Evolutionary conservation across 2,113 vertebrate species (phyloP).

Genomic region (Spermophilus dauricus): DNA sequence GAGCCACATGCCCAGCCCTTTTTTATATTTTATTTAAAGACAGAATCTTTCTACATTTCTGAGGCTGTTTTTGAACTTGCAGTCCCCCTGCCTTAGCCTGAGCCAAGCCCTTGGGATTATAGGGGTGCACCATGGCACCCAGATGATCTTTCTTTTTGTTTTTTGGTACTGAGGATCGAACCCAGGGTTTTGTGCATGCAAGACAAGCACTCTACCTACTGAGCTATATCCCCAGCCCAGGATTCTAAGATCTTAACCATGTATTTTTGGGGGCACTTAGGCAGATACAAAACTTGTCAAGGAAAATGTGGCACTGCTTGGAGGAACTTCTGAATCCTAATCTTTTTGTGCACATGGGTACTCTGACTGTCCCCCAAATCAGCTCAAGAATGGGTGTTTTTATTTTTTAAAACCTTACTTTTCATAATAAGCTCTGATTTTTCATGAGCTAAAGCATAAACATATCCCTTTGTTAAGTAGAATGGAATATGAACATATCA

Average conservation of each 20-base stretch:
- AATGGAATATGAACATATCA: neutral
- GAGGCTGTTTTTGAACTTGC: too few species aligned
- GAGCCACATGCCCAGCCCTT: too few species aligned
- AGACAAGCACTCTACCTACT: too few species aligned
- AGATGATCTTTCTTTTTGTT: neutral
- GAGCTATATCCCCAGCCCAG: neutral
- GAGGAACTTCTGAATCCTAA: neutral
- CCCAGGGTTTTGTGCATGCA: too few species aligned
- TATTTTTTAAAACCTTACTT: neutral
- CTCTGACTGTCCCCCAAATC: neutral
- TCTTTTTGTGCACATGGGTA: neutral
- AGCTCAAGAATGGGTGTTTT: neutral
- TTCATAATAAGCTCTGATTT: conserved; percentile 11
- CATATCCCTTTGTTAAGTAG: neutral
- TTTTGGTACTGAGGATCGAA: too few species aligned
- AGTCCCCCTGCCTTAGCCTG: too few species aligned
- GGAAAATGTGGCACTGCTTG: neutral
- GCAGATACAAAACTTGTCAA: neutral
- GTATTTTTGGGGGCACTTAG: neutral
- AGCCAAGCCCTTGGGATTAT: too few species aligned
- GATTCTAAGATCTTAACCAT: neutral
- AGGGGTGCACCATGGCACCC: too few species aligned
- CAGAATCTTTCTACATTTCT: too few species aligned
- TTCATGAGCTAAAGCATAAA: conserved; percentile 24
- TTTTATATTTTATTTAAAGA: too few species aligned